Percentiles rank a stretch among this genome's conserved stretches.
Evolutionary conservation across 2,797 vertebrate species (phyloP).

Genomic region (Orientallactaga sibirica): DNA sequence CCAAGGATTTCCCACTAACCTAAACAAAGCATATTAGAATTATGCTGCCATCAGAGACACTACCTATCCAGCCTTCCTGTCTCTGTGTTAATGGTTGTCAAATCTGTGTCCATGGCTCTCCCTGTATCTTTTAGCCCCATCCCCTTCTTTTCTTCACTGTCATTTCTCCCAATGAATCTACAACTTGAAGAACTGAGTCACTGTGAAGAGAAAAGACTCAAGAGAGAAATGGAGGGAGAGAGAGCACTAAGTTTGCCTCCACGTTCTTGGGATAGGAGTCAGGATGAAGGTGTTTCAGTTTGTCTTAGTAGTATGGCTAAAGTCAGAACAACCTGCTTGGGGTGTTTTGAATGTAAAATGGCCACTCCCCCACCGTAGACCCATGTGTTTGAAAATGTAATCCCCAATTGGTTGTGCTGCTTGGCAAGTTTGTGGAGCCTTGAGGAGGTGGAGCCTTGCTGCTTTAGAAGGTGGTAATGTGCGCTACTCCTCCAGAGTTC

Average conservation of each 20-base stretch:
- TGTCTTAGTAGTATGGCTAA: background rate
- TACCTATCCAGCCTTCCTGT: background rate
- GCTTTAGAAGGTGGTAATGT: too few species aligned
- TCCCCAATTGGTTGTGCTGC: too few species aligned
- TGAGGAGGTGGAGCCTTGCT: too few species aligned
- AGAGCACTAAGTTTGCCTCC: background rate
- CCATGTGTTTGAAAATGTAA: too few species aligned
- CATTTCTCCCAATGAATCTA: constrained; percentile 23
- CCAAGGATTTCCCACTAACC: background rate
- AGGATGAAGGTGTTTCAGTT: background rate
- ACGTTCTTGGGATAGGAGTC: background rate
- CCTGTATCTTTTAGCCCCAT: background rate
- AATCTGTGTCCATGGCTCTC: background rate
- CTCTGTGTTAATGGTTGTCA: constrained; percentile 1
- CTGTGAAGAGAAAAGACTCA: background rate
- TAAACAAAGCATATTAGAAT: background rate
- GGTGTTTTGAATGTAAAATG: too few species aligned
- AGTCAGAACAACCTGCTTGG: background rate
- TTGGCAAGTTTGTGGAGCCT: too few species aligned
- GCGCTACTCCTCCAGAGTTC: too few species aligned
- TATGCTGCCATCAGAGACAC: background rate
- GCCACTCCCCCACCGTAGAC: too few species aligned
- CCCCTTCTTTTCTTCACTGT: background rate
- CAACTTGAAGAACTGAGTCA: background rate
- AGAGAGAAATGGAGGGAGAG: background rate